Base-by-base conservation (phyloP, 2,797 vertebrate species). In the Acanthornis magna region DNA sequence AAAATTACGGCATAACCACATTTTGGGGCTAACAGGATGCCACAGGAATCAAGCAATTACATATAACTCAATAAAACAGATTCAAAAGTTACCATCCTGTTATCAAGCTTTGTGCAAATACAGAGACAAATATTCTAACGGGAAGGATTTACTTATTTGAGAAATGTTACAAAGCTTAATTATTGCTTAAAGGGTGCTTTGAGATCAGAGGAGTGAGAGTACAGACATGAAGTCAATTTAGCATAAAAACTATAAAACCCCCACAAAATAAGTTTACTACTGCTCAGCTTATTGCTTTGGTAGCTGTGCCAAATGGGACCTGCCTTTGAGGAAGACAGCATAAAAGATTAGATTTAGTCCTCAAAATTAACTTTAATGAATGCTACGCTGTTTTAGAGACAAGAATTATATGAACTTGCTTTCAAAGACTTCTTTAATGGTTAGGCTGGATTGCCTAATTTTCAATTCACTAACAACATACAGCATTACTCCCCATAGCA, bases 361-460 rank as follows among this genome's bases (percentile, higher is more conserved):
- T 92, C 48, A 79, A 53, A 86, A 88, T 88, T 84, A 96, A 68
- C 40, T 85, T 78, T 82, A 88, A 88, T 61, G 50, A 88, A 89
- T 36, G 38, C 82, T 84, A 43, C 0, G 18, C 63, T 73, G 71
- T 73, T 91, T 86, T 83, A 86, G 36, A 93, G 83, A 86, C 48
- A 75, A 88, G 71, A 95, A 61, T 57, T 88, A 71, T 32, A 81
- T 1, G 38, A 85, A 74, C 15, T 88, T 79, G 57, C 73, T 83
- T 91, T 95, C 89, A 96, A 86, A 93, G 82, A 43, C 53, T 77
- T 79, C 63, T 92, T 80, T 58, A 96, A 80, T 36, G 40, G 32
- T 66, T 79, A 84, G 42, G 29, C 75, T 67, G 36, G 47, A 58
- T 36, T 86, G 70, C n/a, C 34, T 55, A 25, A 72, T 84, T 86